Evolutionary conservation across 2,113 vertebrate genomes (phyloP).

Genomic region (Spheniscus mendiculus): DNA sequence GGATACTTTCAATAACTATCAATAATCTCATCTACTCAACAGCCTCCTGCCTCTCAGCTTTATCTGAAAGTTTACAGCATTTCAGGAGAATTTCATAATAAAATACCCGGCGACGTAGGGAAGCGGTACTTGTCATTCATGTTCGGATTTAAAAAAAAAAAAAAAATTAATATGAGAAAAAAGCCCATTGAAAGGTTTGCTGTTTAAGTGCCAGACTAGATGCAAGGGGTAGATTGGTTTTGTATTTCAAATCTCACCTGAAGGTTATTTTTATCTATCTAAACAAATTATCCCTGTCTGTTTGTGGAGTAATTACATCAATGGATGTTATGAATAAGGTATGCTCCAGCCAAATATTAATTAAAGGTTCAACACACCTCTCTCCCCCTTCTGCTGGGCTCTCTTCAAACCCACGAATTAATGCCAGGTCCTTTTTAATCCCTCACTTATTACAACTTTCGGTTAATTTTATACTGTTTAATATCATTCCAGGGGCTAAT

Average conservation of each 20-base stretch:
- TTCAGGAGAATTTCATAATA: constrained; percentile 78
- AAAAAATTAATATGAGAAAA: constrained; percentile 66
- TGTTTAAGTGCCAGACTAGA: constrained; percentile 64
- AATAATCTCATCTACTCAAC: constrained; percentile 83
- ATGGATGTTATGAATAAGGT: constrained; percentile 54
- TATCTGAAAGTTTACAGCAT: constrained; percentile 89
- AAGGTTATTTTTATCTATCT: constrained; percentile 72
- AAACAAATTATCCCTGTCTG: constrained; percentile 69
- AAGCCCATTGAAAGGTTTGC: constrained; percentile 51
- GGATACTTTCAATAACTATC: constrained; percentile 85
- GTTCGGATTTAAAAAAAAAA: constrained; percentile 67
- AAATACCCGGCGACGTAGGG: constrained; percentile 63
- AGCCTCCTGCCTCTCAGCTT: constrained; percentile 81
- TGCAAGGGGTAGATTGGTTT: constrained; percentile 53
- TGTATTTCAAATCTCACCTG: constrained; percentile 69
- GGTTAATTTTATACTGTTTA: constrained; percentile 58
- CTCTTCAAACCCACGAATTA: constrained; percentile 50
- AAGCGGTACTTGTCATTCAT: constrained; percentile 80
- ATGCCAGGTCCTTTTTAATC: constrained; percentile 59
- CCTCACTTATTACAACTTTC: constrained; percentile 62
- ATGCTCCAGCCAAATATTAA: constrained; percentile 64
- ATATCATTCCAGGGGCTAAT: constrained; percentile 47
- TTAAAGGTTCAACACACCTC: constrained; percentile 52
- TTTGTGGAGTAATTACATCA: constrained; percentile 65
- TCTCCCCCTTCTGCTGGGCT: constrained; percentile 31